These are phyloP conservation scores for Cataglyphis rosenhaueri DNA, from an alignment of 2,888 invertebrate genomes.

Conservation along the genomic window DNA sequence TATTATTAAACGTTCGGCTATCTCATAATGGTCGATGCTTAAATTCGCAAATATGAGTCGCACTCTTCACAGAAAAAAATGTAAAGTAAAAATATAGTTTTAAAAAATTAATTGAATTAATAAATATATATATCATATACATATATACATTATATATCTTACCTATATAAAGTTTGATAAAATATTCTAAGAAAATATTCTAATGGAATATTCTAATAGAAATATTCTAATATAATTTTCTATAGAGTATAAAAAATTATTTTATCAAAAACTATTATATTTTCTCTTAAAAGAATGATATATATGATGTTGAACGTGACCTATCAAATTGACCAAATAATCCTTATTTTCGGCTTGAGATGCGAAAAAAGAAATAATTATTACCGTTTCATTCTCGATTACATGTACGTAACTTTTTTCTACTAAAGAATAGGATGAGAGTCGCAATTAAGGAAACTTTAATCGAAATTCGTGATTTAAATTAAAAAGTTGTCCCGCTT, in stretches of 20 bases:
- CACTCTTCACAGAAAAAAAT: too few relatives aligned
- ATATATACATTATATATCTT: not conserved
- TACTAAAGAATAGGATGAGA: not conserved
- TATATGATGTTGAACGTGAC: not conserved
- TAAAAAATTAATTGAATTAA: not conserved
- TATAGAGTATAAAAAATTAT: not conserved
- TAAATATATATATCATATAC: not conserved
- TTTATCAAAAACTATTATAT: not conserved
- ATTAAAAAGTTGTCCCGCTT: slow-evolving; percentile 27
- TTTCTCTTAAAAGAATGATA: not conserved
- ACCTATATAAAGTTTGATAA: not conserved
- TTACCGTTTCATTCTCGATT: not conserved
- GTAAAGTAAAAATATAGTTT: not conserved
- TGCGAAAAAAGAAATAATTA: not conserved
- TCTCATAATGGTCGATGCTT: not conserved
- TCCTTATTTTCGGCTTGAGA: not conserved
- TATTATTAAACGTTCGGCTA: slow-evolving; percentile 30
- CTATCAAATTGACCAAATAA: not conserved
- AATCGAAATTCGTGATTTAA: slow-evolving; percentile 39
- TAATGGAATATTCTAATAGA: too few relatives aligned
- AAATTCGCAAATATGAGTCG: not conserved
- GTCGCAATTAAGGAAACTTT: slow-evolving; percentile 29
- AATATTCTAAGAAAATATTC: not conserved
- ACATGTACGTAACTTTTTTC: slow-evolving; percentile 2
- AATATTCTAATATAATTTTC: not conserved